Percentiles rank a stretch among this genome's conserved stretches.
phyloP scores from a whole-genome alignment of 1,140 invertebrate genomes.

The Drosophila auraria region DNA sequence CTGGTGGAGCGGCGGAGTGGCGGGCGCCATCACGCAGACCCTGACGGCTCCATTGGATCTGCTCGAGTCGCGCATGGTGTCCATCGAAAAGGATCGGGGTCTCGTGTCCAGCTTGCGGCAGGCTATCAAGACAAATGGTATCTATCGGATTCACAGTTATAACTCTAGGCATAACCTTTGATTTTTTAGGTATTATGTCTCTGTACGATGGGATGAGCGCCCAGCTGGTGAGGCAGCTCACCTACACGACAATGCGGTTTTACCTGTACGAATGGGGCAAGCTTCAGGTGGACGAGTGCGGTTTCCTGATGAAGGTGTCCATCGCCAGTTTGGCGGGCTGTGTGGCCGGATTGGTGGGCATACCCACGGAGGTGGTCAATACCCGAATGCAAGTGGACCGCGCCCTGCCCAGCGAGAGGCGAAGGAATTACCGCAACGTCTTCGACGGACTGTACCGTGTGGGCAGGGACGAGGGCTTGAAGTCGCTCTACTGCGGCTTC shows the following conservation, averaged over 20 bases:
- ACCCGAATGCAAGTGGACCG: slow-evolving; percentile 65
- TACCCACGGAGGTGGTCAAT: slow-evolving; percentile 63
- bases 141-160: not conserved
- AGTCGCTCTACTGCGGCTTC: slow-evolving; percentile 43
- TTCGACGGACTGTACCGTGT: slow-evolving; percentile 50
- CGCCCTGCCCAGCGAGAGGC: not conserved
- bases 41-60: slow-evolving; percentile 55
- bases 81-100: slow-evolving; percentile 11
- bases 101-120: not conserved
- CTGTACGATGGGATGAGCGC: slow-evolving; percentile 60
- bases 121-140: slow-evolving; percentile 46
- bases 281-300: slow-evolving; percentile 22
- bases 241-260: slow-evolving; percentile 59
- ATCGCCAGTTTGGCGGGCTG: slow-evolving; percentile 51
- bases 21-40: slow-evolving; percentile 35
- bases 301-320: slow-evolving; percentile 24
- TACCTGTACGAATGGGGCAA: slow-evolving; percentile 60
- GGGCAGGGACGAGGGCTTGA: slow-evolving; percentile 34
- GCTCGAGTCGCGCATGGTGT: slow-evolving; percentile 61
- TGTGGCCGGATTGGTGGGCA: slow-evolving; percentile 34
- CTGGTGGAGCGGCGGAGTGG: slow-evolving; percentile 67
- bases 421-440: slow-evolving; percentile 46
- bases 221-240: slow-evolving; percentile 52
- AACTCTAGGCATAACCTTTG: not conserved
- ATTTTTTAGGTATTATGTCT: slow-evolving; percentile 43